Evolutionary conservation across 2,113 vertebrate species (phyloP).

Genomic region (Tachysurus fulvidraco): DNA sequence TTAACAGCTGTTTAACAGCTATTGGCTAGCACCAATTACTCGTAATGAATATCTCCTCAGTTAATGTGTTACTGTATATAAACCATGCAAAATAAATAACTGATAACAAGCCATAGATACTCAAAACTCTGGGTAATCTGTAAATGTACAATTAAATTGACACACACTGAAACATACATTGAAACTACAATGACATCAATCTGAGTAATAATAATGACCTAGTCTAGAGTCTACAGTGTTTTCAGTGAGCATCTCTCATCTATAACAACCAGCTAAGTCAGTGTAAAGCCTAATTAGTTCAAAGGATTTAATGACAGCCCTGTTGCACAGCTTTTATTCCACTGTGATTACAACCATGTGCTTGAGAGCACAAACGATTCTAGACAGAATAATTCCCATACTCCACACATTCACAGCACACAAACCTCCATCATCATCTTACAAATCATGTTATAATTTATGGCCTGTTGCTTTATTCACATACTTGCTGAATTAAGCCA

Average conservation of each 20-base stretch:
- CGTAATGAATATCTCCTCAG: not conserved
- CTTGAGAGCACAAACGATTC: not conserved
- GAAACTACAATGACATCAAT: not conserved
- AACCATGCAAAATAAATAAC: not conserved
- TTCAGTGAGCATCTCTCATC: not conserved
- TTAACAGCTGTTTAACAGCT: too few relatives aligned
- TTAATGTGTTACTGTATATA: not conserved
- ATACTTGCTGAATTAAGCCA: not conserved
- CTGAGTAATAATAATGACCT: not conserved
- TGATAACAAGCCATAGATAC: not conserved
- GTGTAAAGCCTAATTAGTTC: conserved; percentile 35
- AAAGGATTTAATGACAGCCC: conserved; percentile 31
- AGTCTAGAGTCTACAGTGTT: not conserved
- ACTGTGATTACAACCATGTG: not conserved
- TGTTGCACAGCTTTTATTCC: conserved; percentile 29
- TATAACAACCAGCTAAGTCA: not conserved
- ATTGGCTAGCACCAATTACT: not conserved
- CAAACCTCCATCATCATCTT: not conserved
- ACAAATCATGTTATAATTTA: not conserved
- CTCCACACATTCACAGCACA: not conserved
- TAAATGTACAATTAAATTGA: not conserved
- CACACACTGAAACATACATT: too few relatives aligned
- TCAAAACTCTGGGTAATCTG: not conserved
- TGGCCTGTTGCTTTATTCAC: not conserved
- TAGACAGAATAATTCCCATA: not conserved